Percentiles rank a stretch among this genome's conserved stretches.
Evolutionary conservation across 2,113 vertebrate genomes (phyloP).

Genomic region (Pteruthius melanotis): DNA sequence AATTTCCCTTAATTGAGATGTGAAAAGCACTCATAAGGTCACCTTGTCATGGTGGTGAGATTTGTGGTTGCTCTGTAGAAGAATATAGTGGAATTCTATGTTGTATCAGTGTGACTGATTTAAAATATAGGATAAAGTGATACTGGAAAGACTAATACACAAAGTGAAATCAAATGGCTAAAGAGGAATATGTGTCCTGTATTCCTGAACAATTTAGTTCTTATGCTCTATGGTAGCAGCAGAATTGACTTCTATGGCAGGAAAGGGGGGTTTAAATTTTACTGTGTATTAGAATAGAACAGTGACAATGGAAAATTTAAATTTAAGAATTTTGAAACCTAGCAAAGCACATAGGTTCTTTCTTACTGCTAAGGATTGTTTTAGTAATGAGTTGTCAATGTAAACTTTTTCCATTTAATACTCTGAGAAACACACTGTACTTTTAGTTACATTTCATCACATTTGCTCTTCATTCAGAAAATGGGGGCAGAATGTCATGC

Average conservation of each 20-base stretch:
- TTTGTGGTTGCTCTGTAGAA: slow-evolving; percentile 1
- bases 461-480: background rate
- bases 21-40: background rate
- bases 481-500: background rate
- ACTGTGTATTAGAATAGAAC: background rate
- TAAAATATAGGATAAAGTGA: slow-evolving; percentile 3
- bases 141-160: background rate
- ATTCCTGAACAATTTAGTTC: background rate
- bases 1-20: background rate
- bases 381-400: background rate
- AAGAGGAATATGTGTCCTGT: background rate
- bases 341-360: background rate
- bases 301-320: background rate
- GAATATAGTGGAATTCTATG: background rate
- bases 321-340: background rate
- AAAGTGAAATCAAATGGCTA: background rate
- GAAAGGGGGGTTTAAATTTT: background rate
- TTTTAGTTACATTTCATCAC: background rate
- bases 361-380: background rate
- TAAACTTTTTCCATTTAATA: background rate
- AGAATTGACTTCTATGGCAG: background rate
- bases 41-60: background rate
- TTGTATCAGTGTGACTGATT: background rate
- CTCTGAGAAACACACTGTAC: background rate
- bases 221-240: background rate